Base-by-base conservation (phyloP, 2,888 invertebrate genomes). In the Quadroppia sp. region DNA sequence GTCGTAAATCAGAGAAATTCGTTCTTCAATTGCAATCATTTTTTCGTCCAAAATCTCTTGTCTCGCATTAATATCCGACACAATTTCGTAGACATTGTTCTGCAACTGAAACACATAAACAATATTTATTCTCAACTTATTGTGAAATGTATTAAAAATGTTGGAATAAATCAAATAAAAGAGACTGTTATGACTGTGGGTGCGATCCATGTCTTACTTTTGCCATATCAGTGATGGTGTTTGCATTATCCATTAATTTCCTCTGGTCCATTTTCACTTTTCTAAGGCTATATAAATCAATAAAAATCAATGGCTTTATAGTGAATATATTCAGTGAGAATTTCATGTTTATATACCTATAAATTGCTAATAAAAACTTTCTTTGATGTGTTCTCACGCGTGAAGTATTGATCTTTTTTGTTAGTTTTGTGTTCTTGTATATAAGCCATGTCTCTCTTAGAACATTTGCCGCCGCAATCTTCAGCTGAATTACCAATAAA, bases 261-360 rank as follows among this genome's bases (percentile, higher is more conserved):
- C 99, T 88, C 87, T 99, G 98, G 87, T 98, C 98, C 93, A 98
- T 95, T 87, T 99, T 99, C 77, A 99, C 97, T 87, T 98, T 95
- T 82, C 99, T 88, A 85, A 99, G 89, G 83, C 98, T 98, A 79
- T 48, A 76, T 71, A 75, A 42, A 64, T 74, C 71, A 71, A 30
- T 17, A 28, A 23, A 30, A 4, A n/a, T n/a, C n/a, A n/a, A n/a
- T n/a, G n/a, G n/a, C n/a, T n/a, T n/a, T n/a, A n/a, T n/a, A n/a
- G n/a, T n/a, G n/a, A n/a, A n/a, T n/a, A n/a, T n/a, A n/a, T n/a
- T n/a, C n/a, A n/a, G n/a, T n/a, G n/a, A n/a, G n/a, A n/a, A n/a
- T n/a, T n/a, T n/a, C n/a, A n/a, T n/a, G n/a, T n/a, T 71, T 13
- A 69, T 80, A 80, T 87, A 98, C 98, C 95, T 94, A 86, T 99